Base-by-base conservation (phyloP, 1,140 invertebrate species). In the Pseudoatta argentina region DNA sequence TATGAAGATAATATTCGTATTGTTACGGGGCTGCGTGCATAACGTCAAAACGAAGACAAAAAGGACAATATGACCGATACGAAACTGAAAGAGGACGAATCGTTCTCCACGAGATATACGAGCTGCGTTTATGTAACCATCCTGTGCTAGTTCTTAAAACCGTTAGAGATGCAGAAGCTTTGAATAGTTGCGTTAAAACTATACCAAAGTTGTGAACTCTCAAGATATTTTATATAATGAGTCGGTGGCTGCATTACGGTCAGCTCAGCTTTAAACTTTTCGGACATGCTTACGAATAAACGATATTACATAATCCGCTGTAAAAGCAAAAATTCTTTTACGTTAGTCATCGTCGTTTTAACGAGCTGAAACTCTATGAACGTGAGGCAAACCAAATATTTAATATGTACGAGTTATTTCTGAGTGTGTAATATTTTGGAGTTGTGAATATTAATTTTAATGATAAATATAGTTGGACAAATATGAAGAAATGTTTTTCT, bases 131-230 rank as follows among this genome's bases (percentile, higher is more conserved):
- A 81, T 73, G 27, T 61, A 82, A 73, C 39, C 18, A 82, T 73
- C 18, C n/a, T 39, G 66, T 55, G 12, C 27, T 34, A 18, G 34
- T 82, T 79, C 85, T 89, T 87, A 87, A 89, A 89, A 59, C 59
- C 59, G 78, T 89, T 86, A 89, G 55, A 83, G 72, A 89, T 75
- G 88, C 78, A 75, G 76, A 63, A 75, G 69, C 53, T 64, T 78
- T 83, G 85, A 89, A 89, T 89, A 87, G 88, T 89, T 87, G 85
- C 85, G 85, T 83, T 89, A 89, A 83, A 89, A 86, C 85, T 75
- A 64, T 78, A 83, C 63, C 63, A 48, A 89, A 78, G 77, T 85
- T 83, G 63, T 63, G 72, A 85, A 89, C 75, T 89, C 82, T 61
- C 44, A 61, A 64, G 78, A 87, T 89, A 89, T 89, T 89, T 89